Conservation (phyloP, 2,113 vertebrate genomes). For the Nestor notabilis region DNA sequence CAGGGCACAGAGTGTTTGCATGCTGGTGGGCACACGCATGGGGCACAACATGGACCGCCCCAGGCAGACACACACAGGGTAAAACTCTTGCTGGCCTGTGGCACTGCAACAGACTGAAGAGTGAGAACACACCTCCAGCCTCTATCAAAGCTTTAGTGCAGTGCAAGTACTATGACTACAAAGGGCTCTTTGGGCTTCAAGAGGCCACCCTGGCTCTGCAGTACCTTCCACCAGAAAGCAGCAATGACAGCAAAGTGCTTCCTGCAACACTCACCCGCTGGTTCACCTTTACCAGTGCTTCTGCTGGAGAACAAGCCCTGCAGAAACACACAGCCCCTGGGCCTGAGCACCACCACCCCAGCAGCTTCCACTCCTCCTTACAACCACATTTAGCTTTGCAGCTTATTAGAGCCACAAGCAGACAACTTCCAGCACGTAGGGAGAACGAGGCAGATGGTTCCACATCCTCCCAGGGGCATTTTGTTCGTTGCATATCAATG, state of each 20-base stretch:
- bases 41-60: not conserved
- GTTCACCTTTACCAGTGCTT: not conserved
- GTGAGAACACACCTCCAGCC: slow-evolving; percentile 34
- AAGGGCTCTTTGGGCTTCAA: accelerated
- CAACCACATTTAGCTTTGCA: not conserved
- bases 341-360: not conserved
- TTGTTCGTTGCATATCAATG: not conserved
- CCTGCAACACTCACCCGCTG: accelerated
- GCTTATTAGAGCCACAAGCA: not conserved
- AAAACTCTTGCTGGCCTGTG: not conserved
- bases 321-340: not conserved
- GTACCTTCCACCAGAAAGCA: not conserved
- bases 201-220: not conserved
- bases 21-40: accelerated
- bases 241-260: not conserved
- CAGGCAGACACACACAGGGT: accelerated
- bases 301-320: not conserved
- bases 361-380: not conserved
- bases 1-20: accelerated
- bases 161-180: not conserved
- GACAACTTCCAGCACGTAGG: not conserved
- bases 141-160: slow-evolving; percentile 61
- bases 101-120: not conserved
- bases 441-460: not conserved
- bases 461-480: not conserved